These are phyloP conservation scores for Styela plicata DNA, from an alignment of 23 tunicate species.

Conservation along the genomic window DNA sequence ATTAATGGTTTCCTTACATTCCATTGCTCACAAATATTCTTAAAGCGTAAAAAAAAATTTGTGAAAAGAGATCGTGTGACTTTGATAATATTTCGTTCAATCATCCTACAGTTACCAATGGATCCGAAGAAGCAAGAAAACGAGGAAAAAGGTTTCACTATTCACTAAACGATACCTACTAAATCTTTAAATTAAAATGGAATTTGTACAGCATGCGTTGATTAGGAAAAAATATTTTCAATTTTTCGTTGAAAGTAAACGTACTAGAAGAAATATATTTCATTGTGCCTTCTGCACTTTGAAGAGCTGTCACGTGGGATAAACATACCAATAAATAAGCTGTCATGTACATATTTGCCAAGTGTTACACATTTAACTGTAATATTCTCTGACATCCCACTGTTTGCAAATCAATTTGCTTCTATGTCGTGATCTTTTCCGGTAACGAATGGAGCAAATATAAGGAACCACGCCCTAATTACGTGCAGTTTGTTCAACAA, in stretches of 20 bases:
- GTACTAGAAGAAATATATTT: not conserved
- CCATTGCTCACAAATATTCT: too few relatives aligned
- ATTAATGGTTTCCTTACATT: too few relatives aligned
- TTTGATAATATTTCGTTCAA: too few relatives aligned
- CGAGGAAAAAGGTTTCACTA: too few relatives aligned
- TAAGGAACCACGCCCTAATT: not conserved
- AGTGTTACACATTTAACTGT: not conserved
- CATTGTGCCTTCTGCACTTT: not conserved
- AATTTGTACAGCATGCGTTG: too few relatives aligned
- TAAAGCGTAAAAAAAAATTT: too few relatives aligned
- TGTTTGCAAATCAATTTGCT: not conserved
- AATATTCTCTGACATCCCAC: not conserved
- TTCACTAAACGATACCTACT: too few relatives aligned
- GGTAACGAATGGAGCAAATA: not conserved
- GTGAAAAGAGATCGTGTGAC: too few relatives aligned
- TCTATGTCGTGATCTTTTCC: not conserved
- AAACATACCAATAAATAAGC: not conserved
- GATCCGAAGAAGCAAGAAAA: too few relatives aligned
- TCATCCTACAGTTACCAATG: too few relatives aligned
- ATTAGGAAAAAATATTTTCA: not conserved
- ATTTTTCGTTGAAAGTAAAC: not conserved
- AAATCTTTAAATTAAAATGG: too few relatives aligned
- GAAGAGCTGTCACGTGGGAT: not conserved
- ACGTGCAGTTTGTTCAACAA: not conserved
- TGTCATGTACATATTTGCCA: not conserved